Percentiles rank a stretch among this genome's conserved stretches.
Evolutionary conservation across 1,140 invertebrate species (phyloP).

Genomic region (Melanaphis sacchari): DNA sequence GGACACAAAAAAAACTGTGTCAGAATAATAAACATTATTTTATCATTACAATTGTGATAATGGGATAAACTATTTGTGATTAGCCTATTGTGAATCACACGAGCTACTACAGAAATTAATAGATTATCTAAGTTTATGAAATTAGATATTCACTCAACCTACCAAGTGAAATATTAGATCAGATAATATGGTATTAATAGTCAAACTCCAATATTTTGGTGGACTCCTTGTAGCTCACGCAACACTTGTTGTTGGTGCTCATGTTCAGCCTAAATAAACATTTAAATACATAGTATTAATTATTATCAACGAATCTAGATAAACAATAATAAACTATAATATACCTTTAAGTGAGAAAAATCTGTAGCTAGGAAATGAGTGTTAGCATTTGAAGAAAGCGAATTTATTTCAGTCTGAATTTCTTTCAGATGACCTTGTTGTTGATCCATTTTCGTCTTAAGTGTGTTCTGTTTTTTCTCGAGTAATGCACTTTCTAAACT

Average conservation of each 20-base stretch:
- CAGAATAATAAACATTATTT: background rate
- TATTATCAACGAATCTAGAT: background rate
- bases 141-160: background rate
- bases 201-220: conserved; percentile 62
- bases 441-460: conserved; percentile 49
- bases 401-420: conserved; percentile 42
- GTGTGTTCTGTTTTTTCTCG: conserved; percentile 38
- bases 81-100: background rate
- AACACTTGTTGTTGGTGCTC: conserved; percentile 64
- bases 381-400: conserved; percentile 25
- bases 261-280: conserved; percentile 64
- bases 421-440: conserved; percentile 50
- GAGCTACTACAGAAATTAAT: background rate
- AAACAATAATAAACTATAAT: background rate
- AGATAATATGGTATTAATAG: conserved; percentile 28
- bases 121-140: background rate
- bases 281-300: conserved; percentile 15
- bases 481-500: conserved; percentile 38
- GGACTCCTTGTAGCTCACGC: conserved; percentile 64
- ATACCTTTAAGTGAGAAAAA: conserved; percentile 56
- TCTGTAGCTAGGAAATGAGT: conserved; percentile 32
- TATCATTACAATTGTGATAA: background rate
- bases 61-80: background rate
- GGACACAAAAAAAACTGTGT: background rate
- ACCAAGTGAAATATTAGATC: background rate